Evolutionary conservation across 2,113 vertebrate species (phyloP), one percentile per base, ranked within the genome.

Genomic region (Serilophus lunatus): DNA sequence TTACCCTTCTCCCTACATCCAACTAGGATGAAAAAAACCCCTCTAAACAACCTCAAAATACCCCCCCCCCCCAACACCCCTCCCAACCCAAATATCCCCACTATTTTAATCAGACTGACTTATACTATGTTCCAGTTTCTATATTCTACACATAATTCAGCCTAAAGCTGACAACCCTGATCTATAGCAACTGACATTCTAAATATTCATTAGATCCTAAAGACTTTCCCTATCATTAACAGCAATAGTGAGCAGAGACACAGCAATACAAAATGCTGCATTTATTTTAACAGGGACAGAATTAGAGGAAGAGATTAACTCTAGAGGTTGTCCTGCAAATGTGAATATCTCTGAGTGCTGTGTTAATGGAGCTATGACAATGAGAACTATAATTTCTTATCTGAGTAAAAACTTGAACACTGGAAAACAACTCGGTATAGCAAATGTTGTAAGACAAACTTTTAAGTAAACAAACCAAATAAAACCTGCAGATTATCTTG

Each of bases 31-130:
- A 35, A 78, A 82, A 85, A 74, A 35, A 7, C 23, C 31, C 49
- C 23, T 81, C 5, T 13, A 44, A 93, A 80, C n/a, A 64, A 29
- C 28, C 33, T 38, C 60, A 71, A 93, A 77, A 61, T 42, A 2
- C 1, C 0, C 4, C n/a, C n/a, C n/a, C n/a, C n/a, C n/a, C n/a
- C 29, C 47, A 0, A 15, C 64, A 78, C 26, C 7, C 12, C n/a
- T n/a, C 29, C 36, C 28, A 17, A 63, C 86, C 24, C 59, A 92
- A 88, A 88, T 65, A 92, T 47, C 22, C 35, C 12, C 2, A 1
- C 35, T 90, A 63, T 70, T 90, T 90, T 86, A 88, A 81, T 53
- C 35, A 38, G 35, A 23, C 14, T 88, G 72, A 72, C 42, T 65
- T 94, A 90, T 23, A 19, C 36, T 40, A 20, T 63, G 18, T 40